phyloP scores from a whole-genome alignment of 1,140 invertebrate genomes.

The Glossosoma conforme region DNA sequence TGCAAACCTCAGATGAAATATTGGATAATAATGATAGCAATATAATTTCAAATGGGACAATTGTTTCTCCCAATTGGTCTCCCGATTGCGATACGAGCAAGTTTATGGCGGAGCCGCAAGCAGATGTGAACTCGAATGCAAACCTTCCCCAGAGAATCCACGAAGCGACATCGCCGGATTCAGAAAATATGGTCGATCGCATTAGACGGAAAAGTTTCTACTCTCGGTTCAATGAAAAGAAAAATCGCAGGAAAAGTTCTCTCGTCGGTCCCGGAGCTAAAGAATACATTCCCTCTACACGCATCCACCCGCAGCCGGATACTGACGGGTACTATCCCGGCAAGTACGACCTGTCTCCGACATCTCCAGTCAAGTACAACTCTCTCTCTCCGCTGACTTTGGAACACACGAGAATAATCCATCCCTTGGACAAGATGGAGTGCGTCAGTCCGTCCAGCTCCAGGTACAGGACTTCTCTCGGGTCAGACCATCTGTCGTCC shows the following conservation, averaged over 20 bases:
- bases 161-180: slow-evolving; percentile 42
- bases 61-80: slow-evolving; percentile 27
- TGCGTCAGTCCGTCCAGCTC: slow-evolving; percentile 15
- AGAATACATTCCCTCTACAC: slow-evolving; percentile 46
- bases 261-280: slow-evolving; percentile 52
- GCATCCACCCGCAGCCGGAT: slow-evolving; percentile 40
- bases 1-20: too few species aligned
- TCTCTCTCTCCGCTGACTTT: slow-evolving; percentile 36
- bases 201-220: slow-evolving; percentile 87
- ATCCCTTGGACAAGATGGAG: slow-evolving; percentile 13
- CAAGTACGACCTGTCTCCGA: slow-evolving; percentile 41
- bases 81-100: slow-evolving; percentile 28
- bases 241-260: slow-evolving; percentile 56
- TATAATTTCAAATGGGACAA: slow-evolving; percentile 10
- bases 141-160: slow-evolving; percentile 33
- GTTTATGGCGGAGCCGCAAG: slow-evolving; percentile 11
- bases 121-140: slow-evolving; percentile 5
- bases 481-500: slow-evolving; percentile 7
- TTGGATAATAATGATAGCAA: slow-evolving; percentile 11
- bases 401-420: slow-evolving; percentile 8
- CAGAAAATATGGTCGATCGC: slow-evolving; percentile 75
- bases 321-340: slow-evolving; percentile 30
- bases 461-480: slow-evolving; percentile 4
- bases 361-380: slow-evolving; percentile 41
- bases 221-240: slow-evolving; percentile 78